Evolutionary conservation across 2,113 vertebrate species (phyloP).

Genomic region (Pachypanchax playfairii): DNA sequence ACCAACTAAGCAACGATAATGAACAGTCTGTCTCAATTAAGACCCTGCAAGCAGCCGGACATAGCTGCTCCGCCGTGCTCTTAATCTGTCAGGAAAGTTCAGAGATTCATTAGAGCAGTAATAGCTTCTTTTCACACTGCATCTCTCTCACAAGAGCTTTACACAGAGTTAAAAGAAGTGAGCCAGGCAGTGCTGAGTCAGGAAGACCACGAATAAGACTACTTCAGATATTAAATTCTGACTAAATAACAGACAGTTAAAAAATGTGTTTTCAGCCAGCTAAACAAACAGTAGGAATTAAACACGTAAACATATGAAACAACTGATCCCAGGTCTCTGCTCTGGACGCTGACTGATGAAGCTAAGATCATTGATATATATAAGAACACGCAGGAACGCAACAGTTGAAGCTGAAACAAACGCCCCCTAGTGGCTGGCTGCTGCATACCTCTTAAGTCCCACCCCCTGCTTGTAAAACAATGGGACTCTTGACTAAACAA

Average conservation of each 20-base stretch:
- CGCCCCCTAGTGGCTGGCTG: too few relatives aligned
- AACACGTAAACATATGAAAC: neutral
- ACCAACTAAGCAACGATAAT: conserved; percentile 59
- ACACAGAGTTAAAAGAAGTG: conserved; percentile 30
- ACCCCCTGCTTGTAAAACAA: too few relatives aligned
- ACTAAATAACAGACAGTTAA: neutral
- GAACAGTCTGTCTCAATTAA: conserved; percentile 65
- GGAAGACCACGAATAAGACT: neutral
- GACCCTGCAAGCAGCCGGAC: conserved; percentile 40
- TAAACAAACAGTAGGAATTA: neutral
- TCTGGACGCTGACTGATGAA: neutral
- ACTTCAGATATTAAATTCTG: neutral
- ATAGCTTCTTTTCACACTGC: conserved; percentile 33
- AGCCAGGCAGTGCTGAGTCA: neutral
- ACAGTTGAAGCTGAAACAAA: too few relatives aligned
- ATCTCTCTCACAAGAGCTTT: conserved; percentile 22
- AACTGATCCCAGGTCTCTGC: neutral
- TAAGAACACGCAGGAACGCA: too few relatives aligned
- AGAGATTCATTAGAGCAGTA: conserved; percentile 54
- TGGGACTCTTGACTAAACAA: too few relatives aligned
- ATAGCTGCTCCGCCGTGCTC: conserved; percentile 53
- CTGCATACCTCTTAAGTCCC: too few relatives aligned
- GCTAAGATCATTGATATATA: too few relatives aligned
- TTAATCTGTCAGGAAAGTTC: conserved; percentile 62
- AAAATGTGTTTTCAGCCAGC: neutral